A percentile compares a stretch with the other conserved stretches of the same genome.
Evolutionary conservation across 2,888 invertebrate genomes (phyloP).

Genomic region (Hermodice carunculata): DNA sequence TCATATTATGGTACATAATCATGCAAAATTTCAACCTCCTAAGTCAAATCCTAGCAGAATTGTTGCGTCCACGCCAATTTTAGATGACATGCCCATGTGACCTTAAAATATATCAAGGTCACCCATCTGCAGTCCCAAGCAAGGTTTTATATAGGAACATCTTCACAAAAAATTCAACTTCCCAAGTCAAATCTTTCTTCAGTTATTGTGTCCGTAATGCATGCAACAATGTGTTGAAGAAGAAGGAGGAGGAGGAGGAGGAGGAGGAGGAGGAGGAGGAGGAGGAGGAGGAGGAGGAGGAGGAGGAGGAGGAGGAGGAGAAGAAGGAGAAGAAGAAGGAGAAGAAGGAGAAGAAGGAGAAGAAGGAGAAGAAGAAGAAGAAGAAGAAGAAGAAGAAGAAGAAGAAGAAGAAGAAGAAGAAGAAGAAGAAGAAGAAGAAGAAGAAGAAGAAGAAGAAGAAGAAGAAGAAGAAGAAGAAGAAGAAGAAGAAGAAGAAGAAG

Average conservation of each 20-base stretch:
- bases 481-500: not conserved
- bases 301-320: not conserved
- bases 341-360: not conserved
- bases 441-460: not conserved
- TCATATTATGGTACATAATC: no score
- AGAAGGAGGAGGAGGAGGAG: not conserved
- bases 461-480: conserved; percentile 9
- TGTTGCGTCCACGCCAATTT: no score
- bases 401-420: not conserved
- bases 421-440: not conserved
- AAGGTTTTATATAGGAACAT: no score
- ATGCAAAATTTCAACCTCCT: no score
- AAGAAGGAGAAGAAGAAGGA: not conserved
- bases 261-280: not conserved
- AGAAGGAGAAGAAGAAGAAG: not conserved
- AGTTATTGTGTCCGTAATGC: no score
- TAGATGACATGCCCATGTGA: no score
- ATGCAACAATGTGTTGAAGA: no score
- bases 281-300: not conserved
- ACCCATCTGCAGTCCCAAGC: no score
- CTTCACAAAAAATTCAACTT: no score
- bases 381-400: not conserved
- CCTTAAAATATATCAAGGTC: no score
- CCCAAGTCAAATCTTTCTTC: no score
- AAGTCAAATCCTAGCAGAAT: no score